A percentile compares a stretch with the other conserved stretches of the same genome.
phyloP scores from a whole-genome alignment of 2,888 invertebrate species.

The Acanthacorydalis orientalis region DNA sequence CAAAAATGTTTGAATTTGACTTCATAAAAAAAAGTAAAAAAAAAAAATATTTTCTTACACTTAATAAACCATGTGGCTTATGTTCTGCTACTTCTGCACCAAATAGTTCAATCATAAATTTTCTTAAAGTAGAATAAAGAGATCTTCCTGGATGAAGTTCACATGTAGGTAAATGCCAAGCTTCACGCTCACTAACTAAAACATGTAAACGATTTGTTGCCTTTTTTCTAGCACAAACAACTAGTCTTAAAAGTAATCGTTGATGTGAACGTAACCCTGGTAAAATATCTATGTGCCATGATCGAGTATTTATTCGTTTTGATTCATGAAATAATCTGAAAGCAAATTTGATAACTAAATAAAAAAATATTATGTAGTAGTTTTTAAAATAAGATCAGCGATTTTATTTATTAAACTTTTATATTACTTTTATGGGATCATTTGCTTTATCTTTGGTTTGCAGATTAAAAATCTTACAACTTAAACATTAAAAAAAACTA shows the following conservation, averaged over 20 bases:
- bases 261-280: constrained; percentile 51
- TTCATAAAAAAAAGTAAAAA: too few relatives aligned
- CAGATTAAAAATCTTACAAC: too few relatives aligned
- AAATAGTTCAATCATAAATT: constrained; percentile 84
- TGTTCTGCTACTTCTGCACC: constrained; percentile 75
- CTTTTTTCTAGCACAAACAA: constrained; percentile 65
- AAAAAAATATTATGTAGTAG: too few relatives aligned
- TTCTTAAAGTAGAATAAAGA: constrained; percentile 69
- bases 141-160: constrained; percentile 78
- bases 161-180: constrained; percentile 70
- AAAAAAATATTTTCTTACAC: constrained; percentile 20
- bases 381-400: too few relatives aligned
- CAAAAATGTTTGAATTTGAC: too few relatives aligned
- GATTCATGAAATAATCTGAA: constrained; percentile 16
- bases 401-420: too few relatives aligned
- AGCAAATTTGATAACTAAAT: constrained; percentile 11
- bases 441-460: too few relatives aligned
- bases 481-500: neutral
- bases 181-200: constrained; percentile 69
- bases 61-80: constrained; percentile 63
- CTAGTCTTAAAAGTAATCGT: constrained; percentile 58
- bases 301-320: constrained; percentile 15
- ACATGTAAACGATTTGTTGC: constrained; percentile 70
- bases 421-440: too few relatives aligned
- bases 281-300: constrained; percentile 56